These are phyloP conservation scores for Scaptomyza reducta DNA, from an alignment of 2,888 invertebrate species.

Conservation along the genomic window DNA sequence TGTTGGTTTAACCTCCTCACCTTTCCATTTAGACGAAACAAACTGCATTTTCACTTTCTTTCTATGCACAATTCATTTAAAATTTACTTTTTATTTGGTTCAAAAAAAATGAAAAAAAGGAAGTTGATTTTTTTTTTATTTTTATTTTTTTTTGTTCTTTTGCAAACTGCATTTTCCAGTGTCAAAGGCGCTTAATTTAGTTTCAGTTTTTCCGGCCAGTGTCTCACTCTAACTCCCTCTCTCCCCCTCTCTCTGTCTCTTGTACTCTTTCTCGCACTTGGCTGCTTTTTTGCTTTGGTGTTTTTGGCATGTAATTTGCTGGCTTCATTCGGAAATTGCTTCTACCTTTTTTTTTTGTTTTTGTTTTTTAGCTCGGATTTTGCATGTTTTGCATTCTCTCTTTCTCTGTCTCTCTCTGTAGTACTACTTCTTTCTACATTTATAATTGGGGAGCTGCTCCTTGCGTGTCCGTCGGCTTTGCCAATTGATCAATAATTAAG, in stretches of 20 bases:
- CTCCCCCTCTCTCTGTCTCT: background rate
- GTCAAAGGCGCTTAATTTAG: conserved; percentile 78
- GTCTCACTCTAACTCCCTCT: conserved; percentile 2
- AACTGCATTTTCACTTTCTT: conserved; percentile 53
- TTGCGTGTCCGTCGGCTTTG: conserved; percentile 49
- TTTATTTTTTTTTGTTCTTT: conserved; percentile 12
- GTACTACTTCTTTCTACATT: conserved; percentile 16
- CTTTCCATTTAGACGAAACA: background rate
- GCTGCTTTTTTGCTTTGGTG: conserved; percentile 53
- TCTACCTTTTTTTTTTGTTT: conserved; percentile 30
- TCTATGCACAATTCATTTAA: conserved; percentile 49
- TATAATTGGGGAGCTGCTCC: conserved; percentile 45
- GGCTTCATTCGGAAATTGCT: conserved; percentile 70
- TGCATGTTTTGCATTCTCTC: conserved; percentile 27
- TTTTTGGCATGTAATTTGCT: conserved; percentile 76
- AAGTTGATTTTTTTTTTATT: conserved; percentile 3
- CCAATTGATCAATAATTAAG: conserved; percentile 75
- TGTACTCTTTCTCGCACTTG: background rate
- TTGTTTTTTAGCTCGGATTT: conserved; percentile 17
- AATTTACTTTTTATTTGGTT: conserved; percentile 37
- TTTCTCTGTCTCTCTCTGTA: background rate
- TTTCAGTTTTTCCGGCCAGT: conserved; percentile 40
- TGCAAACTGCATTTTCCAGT: conserved; percentile 73
- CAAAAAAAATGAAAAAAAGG: conserved; percentile 3
- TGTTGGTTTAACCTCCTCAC: conserved; percentile 1